phyloP scores from a whole-genome alignment of 1,140 invertebrate genomes.

The Trachymyrmex cornetzi region DNA sequence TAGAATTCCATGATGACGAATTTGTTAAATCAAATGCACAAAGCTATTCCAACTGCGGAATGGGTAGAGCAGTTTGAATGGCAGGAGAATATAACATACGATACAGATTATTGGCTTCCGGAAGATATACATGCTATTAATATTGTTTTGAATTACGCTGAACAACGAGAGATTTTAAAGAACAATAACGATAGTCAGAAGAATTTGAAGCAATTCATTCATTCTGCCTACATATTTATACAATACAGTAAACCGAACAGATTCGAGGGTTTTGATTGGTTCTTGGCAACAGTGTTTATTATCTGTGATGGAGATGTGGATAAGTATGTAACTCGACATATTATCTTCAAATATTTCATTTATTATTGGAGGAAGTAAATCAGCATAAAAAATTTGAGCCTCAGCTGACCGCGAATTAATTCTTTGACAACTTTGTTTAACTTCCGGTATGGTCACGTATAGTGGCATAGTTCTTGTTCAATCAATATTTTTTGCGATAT shows the following conservation, averaged over 20 bases:
- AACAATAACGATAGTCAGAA: slow-evolving; percentile 71
- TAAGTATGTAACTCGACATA: slow-evolving; percentile 76
- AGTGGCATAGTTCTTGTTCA: slow-evolving; percentile 9
- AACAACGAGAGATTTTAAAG: slow-evolving; percentile 75
- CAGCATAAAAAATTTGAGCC: slow-evolving; percentile 64
- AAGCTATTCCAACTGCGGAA: slow-evolving; percentile 83
- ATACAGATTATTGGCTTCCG: slow-evolving; percentile 79
- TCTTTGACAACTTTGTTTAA: slow-evolving; percentile 22
- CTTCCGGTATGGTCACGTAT: not conserved
- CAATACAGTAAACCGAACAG: slow-evolving; percentile 77
- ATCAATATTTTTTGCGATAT: slow-evolving; percentile 9
- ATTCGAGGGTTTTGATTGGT: slow-evolving; percentile 84
- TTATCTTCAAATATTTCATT: not conserved
- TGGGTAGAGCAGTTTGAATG: slow-evolving; percentile 83
- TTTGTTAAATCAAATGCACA: slow-evolving; percentile 83
- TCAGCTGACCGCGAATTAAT: slow-evolving; percentile 84
- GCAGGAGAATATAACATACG: slow-evolving; percentile 72
- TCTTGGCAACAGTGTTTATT: slow-evolving; percentile 83
- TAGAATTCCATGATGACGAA: slow-evolving; percentile 79
- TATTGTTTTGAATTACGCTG: slow-evolving; percentile 80
- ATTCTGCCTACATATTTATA: slow-evolving; percentile 80
- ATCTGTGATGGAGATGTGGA: slow-evolving; percentile 82
- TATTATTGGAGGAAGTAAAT: not conserved
- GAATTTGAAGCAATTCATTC: slow-evolving; percentile 81
- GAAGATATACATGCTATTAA: slow-evolving; percentile 82